Conservation (phyloP, 2,113 vertebrate genomes). For the Micronisus gabar region DNA sequence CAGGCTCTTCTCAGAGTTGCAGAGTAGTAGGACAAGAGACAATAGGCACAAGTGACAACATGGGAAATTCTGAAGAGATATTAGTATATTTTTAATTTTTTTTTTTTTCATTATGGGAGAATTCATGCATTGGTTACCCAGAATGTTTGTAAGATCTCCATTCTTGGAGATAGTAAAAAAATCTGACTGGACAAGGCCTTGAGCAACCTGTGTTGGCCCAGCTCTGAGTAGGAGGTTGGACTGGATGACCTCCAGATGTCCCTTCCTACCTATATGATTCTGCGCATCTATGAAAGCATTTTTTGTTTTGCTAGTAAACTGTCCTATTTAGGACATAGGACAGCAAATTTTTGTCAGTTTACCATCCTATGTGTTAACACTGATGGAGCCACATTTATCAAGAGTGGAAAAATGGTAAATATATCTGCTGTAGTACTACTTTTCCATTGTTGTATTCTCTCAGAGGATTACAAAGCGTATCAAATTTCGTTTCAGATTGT, state of each 20-base stretch:
- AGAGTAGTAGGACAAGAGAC: background rate
- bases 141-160: background rate
- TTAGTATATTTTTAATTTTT: accelerated
- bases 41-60: background rate
- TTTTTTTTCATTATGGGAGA: background rate
- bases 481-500: background rate
- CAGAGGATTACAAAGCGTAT: background rate
- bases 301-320: background rate
- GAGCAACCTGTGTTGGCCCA: background rate
- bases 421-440: background rate
- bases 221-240: background rate
- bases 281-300: background rate
- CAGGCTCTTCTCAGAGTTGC: background rate
- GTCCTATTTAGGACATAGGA: background rate
- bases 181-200: background rate
- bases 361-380: background rate
- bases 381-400: background rate
- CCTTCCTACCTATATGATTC: background rate
- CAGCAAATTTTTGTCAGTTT: background rate
- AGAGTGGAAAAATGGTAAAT: background rate
- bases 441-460: background rate
- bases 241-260: background rate
- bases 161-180: background rate
- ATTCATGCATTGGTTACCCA: background rate
- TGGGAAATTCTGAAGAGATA: background rate